Evolutionary conservation across 2,113 vertebrate genomes (phyloP), one percentile per base, ranked within the genome.

Genomic region (Leuciscus idus): DNA sequence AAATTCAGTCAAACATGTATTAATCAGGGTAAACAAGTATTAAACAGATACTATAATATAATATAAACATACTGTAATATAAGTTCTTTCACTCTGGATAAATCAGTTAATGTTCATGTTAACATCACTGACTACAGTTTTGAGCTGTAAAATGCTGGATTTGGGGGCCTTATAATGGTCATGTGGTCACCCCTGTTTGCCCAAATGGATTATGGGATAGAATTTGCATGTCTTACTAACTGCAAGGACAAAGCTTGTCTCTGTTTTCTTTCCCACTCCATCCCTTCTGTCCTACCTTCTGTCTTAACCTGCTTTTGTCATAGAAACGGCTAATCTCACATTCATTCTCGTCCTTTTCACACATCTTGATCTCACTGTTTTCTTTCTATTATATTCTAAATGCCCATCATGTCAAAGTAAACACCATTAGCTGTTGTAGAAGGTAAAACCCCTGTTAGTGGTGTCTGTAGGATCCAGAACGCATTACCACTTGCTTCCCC

Each of bases 161-260:
- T 91, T 93, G 85, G 84, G 84, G 89, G 43, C 85, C 39, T 77
- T 43, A 19, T 39, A 26, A n/a, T 74, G 84, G 87, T 89, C 84
- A 64, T 68, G n/a, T 77, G 81, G 46, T 90, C 55, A 36, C 88
- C 52, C 78, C 62, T 78, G 57, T 52, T 81, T 81, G 52, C 64
- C 28, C 11, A 52, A 64, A 87, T 88, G 84, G 50, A 57, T 78
- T 77, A 43, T 85, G 50, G 78, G 68, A 83, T 87, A 91, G 92
- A 91, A 89, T 84, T 90, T 70, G 92, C 93, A 92, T 93, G 91
- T 89, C 74, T 39, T 83, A 91, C 90, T 93, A 93, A 91, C 88
- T 86, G 89, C 85, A 91, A 73, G 81, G 87, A 86, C 86, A 89
- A 90, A 79, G 87, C 87, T 74, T 85, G 43, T 87, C 82, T 86